Conservation (phyloP, 2,113 vertebrate species). For the Odontesthes bonariensis region DNA sequence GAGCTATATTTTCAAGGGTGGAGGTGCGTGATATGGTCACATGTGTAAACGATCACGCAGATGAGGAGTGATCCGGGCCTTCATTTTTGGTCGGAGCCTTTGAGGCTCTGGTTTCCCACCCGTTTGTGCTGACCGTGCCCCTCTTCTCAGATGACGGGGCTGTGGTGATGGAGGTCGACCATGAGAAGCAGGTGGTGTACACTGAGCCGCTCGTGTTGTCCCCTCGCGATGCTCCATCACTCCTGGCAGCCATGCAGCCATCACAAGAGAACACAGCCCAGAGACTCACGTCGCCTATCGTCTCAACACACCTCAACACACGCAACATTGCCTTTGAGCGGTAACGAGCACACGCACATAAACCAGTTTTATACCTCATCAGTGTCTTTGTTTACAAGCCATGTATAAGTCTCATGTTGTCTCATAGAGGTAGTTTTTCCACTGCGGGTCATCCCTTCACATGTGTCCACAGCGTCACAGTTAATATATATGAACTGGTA, state of each 20-base stretch:
- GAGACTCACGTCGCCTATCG: constrained; percentile 92
- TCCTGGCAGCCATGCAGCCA: constrained; percentile 94
- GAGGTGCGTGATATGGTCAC: constrained; percentile 80
- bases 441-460: neutral
- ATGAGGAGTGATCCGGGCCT: too few relatives aligned
- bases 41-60: too few relatives aligned
- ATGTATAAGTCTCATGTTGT: neutral
- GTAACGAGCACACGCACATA: constrained; percentile 64
- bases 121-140: neutral
- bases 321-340: constrained; percentile 95
- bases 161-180: constrained; percentile 97
- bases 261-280: constrained; percentile 93
- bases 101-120: neutral
- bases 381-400: neutral
- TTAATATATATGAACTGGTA: neutral
- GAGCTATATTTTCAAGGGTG: constrained; percentile 96
- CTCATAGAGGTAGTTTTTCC: neutral
- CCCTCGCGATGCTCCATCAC: constrained; percentile 87
- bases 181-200: constrained; percentile 96
- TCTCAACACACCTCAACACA: constrained; percentile 96
- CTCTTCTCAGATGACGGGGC: constrained; percentile 87
- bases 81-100: neutral
- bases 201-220: constrained; percentile 90
- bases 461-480: neutral
- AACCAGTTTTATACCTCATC: neutral